These are phyloP conservation scores for Limnephilus rhombicus DNA, from an alignment of 2,888 invertebrate species.

Conservation along the genomic window DNA sequence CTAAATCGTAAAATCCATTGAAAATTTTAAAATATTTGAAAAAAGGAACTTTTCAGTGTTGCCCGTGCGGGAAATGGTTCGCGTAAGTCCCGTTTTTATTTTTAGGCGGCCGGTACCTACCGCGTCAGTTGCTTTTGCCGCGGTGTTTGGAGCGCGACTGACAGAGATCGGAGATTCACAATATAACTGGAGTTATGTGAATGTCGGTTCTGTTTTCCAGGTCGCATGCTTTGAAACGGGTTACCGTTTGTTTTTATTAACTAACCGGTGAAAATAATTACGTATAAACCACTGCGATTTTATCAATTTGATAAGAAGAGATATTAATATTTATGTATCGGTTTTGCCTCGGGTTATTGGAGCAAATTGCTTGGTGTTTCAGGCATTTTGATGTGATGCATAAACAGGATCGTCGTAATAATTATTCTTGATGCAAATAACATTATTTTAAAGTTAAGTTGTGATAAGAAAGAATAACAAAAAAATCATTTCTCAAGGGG, in stretches of 20 bases:
- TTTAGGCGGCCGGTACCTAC: not conserved
- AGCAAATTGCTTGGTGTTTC: not conserved
- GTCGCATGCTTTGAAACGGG: conserved; percentile 37
- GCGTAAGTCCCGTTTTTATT: not conserved
- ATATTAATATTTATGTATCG: not conserved
- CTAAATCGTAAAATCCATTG: not conserved
- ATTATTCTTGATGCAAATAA: not conserved
- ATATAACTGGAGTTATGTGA: conserved; percentile 53
- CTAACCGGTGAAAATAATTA: conserved; percentile 36
- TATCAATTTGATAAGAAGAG: conserved; percentile 5
- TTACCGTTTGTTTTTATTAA: conserved; percentile 32
- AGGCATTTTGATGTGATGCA: not conserved
- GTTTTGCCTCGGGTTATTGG: not conserved
- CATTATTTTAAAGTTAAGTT: not conserved
- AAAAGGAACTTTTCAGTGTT: conserved; percentile 9
- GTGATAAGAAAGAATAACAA: not conserved
- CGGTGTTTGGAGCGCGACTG: conserved; percentile 59
- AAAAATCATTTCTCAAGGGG: not conserved
- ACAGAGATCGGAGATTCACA: conserved; percentile 42
- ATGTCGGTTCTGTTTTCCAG: conserved; percentile 50
- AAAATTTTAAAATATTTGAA: not conserved
- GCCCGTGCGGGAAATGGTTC: conserved; percentile 15
- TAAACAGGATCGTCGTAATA: not conserved
- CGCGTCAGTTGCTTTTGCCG: conserved; percentile 24
- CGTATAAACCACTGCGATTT: not conserved